phyloP scores from a whole-genome alignment of 2,797 vertebrate species.

The Trichosurus vulpecula region DNA sequence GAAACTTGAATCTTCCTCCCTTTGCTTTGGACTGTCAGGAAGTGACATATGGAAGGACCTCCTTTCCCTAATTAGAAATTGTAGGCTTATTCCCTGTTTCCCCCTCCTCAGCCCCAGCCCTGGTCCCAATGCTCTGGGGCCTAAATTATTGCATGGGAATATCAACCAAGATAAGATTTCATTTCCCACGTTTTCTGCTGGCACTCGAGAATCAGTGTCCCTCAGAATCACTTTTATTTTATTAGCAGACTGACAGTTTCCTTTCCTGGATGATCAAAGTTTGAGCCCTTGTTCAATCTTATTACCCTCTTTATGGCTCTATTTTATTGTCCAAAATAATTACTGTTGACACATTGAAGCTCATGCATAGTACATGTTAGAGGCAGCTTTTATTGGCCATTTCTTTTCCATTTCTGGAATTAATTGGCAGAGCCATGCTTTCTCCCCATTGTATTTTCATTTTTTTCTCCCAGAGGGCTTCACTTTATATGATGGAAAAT shows the following conservation, averaged over 20 bases:
- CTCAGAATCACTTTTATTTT: neutral
- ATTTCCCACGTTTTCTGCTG: no score
- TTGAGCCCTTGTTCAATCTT: neutral
- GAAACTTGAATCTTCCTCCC: neutral
- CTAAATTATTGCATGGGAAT: neutral
- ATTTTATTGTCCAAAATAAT: neutral
- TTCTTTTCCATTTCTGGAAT: neutral
- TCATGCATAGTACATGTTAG: neutral
- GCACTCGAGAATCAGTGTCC: neutral
- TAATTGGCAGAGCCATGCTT: neutral
- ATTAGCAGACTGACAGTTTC: neutral
- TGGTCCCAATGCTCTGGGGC: no score
- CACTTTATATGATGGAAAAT: neutral
- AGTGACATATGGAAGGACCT: neutral
- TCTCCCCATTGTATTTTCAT: neutral
- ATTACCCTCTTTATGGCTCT: neutral
- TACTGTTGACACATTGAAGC: neutral
- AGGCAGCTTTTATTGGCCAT: neutral
- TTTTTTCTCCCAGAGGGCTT: neutral
- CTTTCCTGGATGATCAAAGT: neutral
- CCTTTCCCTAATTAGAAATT: neutral
- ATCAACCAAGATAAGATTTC: neutral
- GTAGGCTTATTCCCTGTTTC: neutral
- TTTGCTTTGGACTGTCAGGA: neutral
- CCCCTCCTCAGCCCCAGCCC: neutral